These are phyloP conservation scores for Heliothis virescens DNA, from an alignment of 1,140 invertebrate genomes.

Conservation along the genomic window DNA sequence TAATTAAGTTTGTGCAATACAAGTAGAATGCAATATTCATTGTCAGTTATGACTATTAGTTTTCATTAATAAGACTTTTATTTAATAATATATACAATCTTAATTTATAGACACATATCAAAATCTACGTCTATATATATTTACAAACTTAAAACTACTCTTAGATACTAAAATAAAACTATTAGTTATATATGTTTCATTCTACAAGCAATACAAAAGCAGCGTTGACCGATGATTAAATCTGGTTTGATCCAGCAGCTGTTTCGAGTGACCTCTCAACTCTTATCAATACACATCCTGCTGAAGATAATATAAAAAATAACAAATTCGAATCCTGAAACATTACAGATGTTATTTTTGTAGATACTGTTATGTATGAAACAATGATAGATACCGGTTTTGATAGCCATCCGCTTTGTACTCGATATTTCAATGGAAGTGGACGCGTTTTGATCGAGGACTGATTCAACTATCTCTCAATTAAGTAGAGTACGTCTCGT, in stretches of 20 bases:
- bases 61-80: no score
- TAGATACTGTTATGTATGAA: background rate
- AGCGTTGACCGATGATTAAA: no score
- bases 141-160: no score
- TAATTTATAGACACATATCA: no score
- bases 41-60: no score
- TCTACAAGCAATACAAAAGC: no score
- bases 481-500: background rate
- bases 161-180: no score
- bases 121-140: no score
- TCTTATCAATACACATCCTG: conserved; percentile 2
- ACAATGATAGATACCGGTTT: conserved; percentile 27
- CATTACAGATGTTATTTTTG: background rate
- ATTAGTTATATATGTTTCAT: no score
- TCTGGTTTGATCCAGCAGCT: background rate
- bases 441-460: conserved; percentile 19
- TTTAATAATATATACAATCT: no score
- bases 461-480: conserved; percentile 16
- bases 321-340: background rate
- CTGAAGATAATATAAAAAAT: background rate
- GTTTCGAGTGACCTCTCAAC: background rate
- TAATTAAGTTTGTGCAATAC: no score
- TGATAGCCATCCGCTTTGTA: conserved; percentile 17
- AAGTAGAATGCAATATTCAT: no score
- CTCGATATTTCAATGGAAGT: conserved; percentile 17